phyloP scores from a whole-genome alignment of 2,113 vertebrate genomes.

The Ploceus nigricollis region DNA sequence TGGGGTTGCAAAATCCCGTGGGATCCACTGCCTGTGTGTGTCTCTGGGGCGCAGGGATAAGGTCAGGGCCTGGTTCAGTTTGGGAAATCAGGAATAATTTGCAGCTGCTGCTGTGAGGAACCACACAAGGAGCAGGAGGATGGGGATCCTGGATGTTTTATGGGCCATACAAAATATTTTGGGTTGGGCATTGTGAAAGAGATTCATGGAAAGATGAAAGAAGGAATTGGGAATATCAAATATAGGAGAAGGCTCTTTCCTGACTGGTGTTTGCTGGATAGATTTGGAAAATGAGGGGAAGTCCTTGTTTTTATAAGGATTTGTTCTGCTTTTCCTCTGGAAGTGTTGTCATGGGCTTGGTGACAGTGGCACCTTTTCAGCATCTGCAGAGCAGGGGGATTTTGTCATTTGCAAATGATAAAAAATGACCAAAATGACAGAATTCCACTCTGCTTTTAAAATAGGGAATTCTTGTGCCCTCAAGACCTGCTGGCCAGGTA shows the following conservation, averaged over 20 bases:
- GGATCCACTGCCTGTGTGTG: fast-evolving
- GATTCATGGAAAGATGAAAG: neutral
- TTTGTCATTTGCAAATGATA: neutral
- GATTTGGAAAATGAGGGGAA: neutral
- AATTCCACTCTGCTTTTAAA: neutral
- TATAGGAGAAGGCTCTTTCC: neutral
- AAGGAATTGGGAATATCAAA: neutral
- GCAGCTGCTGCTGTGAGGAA: neutral
- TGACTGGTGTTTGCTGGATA: neutral
- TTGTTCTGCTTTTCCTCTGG: neutral
- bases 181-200: neutral
- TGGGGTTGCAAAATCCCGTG: neutral
- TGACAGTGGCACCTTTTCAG: neutral
- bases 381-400: neutral
- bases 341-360: fast-evolving
- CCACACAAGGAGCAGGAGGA: neutral
- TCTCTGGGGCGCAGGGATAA: neutral
- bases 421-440: neutral
- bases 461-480: neutral
- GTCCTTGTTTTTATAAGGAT: neutral
- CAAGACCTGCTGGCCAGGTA: neutral
- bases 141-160: neutral
- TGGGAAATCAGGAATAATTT: neutral
- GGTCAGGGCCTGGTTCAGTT: neutral
- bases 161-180: neutral